phyloP scores from a whole-genome alignment of 2,888 invertebrate species.

The Chirona hameri region DNA sequence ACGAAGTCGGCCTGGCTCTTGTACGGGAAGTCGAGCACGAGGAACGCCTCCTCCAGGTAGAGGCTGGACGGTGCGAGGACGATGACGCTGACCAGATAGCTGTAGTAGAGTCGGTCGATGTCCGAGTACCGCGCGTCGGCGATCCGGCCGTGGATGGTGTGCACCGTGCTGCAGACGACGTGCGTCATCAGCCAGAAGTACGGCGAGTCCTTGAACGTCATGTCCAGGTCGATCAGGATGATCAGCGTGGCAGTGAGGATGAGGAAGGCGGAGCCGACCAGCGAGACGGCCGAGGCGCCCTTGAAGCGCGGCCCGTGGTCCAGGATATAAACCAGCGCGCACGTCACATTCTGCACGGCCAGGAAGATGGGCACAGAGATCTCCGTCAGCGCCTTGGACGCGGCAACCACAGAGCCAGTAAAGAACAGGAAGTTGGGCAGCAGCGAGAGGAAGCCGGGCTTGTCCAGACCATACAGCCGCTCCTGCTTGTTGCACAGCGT shows the following conservation, averaged over 20 bases:
- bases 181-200: constrained; percentile 43
- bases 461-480: constrained; percentile 40
- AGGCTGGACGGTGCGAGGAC: constrained; percentile 43
- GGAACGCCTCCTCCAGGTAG: constrained; percentile 44
- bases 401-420: constrained; percentile 43
- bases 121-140: constrained; percentile 42
- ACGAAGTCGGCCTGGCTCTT: constrained; percentile 41
- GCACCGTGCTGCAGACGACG: constrained; percentile 41
- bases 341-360: constrained; percentile 42
- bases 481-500: constrained; percentile 36
- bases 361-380: constrained; percentile 43
- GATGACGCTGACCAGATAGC: constrained; percentile 43
- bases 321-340: constrained; percentile 41
- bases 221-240: constrained; percentile 38
- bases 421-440: constrained; percentile 43
- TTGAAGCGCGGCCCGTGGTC: constrained; percentile 41
- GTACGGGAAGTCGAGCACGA: constrained; percentile 43
- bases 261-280: constrained; percentile 40
- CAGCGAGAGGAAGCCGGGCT: constrained; percentile 41
- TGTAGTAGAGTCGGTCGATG: constrained; percentile 43
- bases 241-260: constrained; percentile 39
- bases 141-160: constrained; percentile 41
- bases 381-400: constrained; percentile 43
- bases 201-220: constrained; percentile 42
- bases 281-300: constrained; percentile 35